A percentile compares a stretch with the other conserved stretches of the same genome.
Conservation (phyloP, 2,113 vertebrate species). For the Mus musculus region GRCm39 chrX:85962001-85962500, state of each 20-base stretch:
- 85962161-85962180: constrained; percentile 47
- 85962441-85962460: constrained; percentile 4
- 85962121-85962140: constrained; percentile 34
- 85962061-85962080: constrained; percentile 24
- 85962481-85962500: constrained; percentile 19
- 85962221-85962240: constrained; percentile 43
- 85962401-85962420: neutral
- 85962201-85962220: constrained; percentile 17
- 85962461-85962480: constrained; percentile 47
- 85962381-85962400: neutral
- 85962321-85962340: constrained; percentile 19
- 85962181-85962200: constrained; percentile 51
- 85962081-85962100: neutral
- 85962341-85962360: neutral
- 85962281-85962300: constrained; percentile 10
- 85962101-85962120: constrained; percentile 18
- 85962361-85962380: neutral
- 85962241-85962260: neutral
- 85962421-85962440: constrained; percentile 44
- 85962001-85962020: constrained; percentile 2
- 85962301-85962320: constrained; percentile 36
- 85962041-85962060: constrained; percentile 53
- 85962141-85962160: neutral
- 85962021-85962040: constrained; percentile 45
- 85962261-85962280: constrained; percentile 11